These are phyloP conservation scores for Drosophila sulfurigaster DNA, from an alignment of 1,140 invertebrate species.

Conservation along the genomic window DNA sequence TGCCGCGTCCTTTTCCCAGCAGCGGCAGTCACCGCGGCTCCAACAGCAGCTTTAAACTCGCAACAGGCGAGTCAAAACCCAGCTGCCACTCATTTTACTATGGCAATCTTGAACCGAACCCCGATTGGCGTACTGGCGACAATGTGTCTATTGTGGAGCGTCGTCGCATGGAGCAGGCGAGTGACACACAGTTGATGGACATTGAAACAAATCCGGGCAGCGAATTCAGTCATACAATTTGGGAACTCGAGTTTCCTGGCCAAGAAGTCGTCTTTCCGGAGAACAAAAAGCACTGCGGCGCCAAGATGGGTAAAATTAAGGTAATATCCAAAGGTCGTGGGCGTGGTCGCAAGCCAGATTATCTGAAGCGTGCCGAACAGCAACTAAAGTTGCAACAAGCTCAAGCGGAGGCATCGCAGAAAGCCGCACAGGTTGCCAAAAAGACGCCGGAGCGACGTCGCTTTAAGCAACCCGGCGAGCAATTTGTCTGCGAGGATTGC, in stretches of 20 bases:
- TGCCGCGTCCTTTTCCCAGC: neutral
- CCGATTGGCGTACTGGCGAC: slow-evolving; percentile 60
- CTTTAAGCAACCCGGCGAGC: slow-evolving; percentile 44
- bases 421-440: neutral
- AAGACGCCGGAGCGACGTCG: slow-evolving; percentile 53
- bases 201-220: slow-evolving; percentile 4
- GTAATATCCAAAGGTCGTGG: slow-evolving; percentile 18
- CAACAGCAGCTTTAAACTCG: neutral
- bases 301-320: slow-evolving; percentile 46
- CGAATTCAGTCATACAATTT: slow-evolving; percentile 64
- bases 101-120: slow-evolving; percentile 27
- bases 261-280: neutral
- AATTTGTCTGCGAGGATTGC: slow-evolving; percentile 85
- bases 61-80: neutral
- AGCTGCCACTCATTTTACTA: slow-evolving; percentile 38
- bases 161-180: slow-evolving; percentile 51
- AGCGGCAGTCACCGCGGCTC: neutral
- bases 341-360: neutral
- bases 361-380: neutral
- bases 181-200: slow-evolving; percentile 49
- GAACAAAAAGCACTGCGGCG: neutral
- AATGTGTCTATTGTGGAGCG: slow-evolving; percentile 58
- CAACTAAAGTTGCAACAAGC: neutral
- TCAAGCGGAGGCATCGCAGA: neutral
- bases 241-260: slow-evolving; percentile 47